Percentiles rank a stretch among this genome's conserved stretches.
Conservation (phyloP, 2,113 vertebrate genomes). For the Chinchilla lanigera region DNA sequence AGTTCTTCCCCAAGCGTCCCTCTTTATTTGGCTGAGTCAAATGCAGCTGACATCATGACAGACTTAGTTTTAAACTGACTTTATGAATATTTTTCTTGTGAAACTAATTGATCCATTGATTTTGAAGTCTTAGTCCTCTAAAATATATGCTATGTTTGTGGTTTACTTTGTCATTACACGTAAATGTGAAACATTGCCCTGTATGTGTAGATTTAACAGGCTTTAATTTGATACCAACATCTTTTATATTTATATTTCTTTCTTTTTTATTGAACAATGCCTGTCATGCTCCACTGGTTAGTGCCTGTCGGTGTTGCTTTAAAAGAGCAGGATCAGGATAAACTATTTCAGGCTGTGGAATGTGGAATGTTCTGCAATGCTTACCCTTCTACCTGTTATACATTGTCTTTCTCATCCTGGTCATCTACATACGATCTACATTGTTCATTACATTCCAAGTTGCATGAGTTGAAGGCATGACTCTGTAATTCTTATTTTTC, state of each 20-base stretch:
- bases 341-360: slow-evolving; percentile 39
- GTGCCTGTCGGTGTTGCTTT: slow-evolving; percentile 30
- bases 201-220: background rate
- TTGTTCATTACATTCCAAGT: background rate
- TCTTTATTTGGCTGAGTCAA: background rate
- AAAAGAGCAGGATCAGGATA: background rate
- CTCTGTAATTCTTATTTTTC: background rate
- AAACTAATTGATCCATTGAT: background rate
- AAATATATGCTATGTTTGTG: background rate
- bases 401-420: background rate
- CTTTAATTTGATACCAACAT: background rate
- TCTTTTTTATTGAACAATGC: background rate
- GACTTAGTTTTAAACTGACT: slow-evolving; percentile 3
- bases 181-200: background rate
- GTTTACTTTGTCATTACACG: background rate
- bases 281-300: background rate
- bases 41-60: background rate
- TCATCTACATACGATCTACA: background rate
- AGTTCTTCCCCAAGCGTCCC: background rate
- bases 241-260: slow-evolving; percentile 25
- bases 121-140: slow-evolving; percentile 33
- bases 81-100: background rate
- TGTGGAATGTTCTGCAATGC: slow-evolving; percentile 31
- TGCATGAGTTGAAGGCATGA: background rate
- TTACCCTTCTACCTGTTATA: background rate